Base-by-base conservation (phyloP, 2,888 invertebrate species). In the Andrena minutula region DNA sequence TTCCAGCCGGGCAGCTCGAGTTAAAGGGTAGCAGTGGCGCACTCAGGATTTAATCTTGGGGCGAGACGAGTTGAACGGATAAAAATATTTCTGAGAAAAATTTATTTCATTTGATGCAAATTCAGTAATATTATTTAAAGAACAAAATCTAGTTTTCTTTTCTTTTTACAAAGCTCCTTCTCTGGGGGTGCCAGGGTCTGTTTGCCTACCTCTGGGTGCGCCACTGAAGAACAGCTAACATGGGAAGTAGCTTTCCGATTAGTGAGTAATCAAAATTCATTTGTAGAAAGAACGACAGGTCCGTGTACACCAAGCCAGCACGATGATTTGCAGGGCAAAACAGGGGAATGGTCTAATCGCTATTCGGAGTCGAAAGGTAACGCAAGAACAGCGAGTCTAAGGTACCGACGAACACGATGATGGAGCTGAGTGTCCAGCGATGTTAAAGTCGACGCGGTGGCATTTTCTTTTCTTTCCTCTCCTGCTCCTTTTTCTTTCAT, bases 351-450 rank as follows among this genome's bases (percentile, higher is more conserved):
- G 66, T 74, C 8, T 20, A 51, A 79, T 85, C 32, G 61, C 47
- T 56, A 47, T 53, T 76, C 51, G 60, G 66, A 51, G 68, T 64
- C 68, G 70, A 61, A 85, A 72, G 76, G 65, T 79, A 85, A 85
- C 66, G 70, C 83, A 74, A 81, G 77, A 66, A 28, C 72, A 60
- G 69, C 69, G 63, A 51, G 74, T 49, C 66, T 64, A 47, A 70
- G 66, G 76, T 70, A 75, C 56, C 56, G 56, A 56, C 51, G 63
- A 60, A 60, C 72, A 63, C n/a, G 60, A 30, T 49, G 60, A 68
- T 74, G 65, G 35, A 69, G 12, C 61, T 30, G 30, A 12, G 12
- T 76, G 76, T 69, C 12, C 69, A 32, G 35, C 16, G 32, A 16
- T 41, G 12, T 12, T 2, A 35, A 26, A 35, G 41, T 41, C 71